These are phyloP conservation scores for Asbolus verrucosus DNA, from an alignment of 1,140 invertebrate genomes.

Conservation along the genomic window DNA sequence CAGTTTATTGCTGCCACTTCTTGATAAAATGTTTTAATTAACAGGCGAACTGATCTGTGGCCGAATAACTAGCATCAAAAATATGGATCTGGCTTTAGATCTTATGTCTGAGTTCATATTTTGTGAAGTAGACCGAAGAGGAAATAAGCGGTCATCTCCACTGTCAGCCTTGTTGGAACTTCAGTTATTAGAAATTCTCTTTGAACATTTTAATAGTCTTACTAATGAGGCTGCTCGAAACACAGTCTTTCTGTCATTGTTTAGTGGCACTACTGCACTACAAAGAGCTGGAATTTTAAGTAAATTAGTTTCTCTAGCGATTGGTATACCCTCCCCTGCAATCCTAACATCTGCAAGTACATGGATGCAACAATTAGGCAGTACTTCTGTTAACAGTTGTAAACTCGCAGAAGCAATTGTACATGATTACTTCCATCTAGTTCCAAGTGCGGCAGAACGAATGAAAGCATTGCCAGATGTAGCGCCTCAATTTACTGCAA, in stretches of 20 bases:
- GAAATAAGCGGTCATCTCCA: constrained; percentile 68
- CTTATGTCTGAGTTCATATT: constrained; percentile 87
- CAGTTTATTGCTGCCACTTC: constrained; percentile 54
- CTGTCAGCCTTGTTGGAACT: constrained; percentile 78
- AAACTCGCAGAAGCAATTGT: constrained; percentile 80
- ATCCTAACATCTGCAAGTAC: constrained; percentile 82
- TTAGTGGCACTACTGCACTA: constrained; percentile 75
- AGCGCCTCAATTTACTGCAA: constrained; percentile 82
- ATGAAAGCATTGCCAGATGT: constrained; percentile 76
- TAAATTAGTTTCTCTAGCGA: constrained; percentile 82
- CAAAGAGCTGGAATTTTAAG: constrained; percentile 78
- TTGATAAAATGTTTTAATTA: constrained; percentile 41
- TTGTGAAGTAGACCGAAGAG: constrained; percentile 77
- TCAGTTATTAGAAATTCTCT: constrained; percentile 80
- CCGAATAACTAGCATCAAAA: constrained; percentile 67
- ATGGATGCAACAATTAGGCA: constrained; percentile 87
- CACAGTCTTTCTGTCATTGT: constrained; percentile 83
- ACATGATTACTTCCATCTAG: constrained; percentile 82
- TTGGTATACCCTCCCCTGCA: constrained; percentile 78
- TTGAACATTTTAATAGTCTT: constrained; percentile 78
- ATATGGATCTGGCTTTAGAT: constrained; percentile 76
- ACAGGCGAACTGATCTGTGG: constrained; percentile 66
- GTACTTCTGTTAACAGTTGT: constrained; percentile 77
- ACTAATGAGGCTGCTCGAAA: constrained; percentile 80
- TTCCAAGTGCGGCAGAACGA: constrained; percentile 74